phyloP scores from a whole-genome alignment of 2,888 invertebrate genomes.

The Trachelus stipa region DNA sequence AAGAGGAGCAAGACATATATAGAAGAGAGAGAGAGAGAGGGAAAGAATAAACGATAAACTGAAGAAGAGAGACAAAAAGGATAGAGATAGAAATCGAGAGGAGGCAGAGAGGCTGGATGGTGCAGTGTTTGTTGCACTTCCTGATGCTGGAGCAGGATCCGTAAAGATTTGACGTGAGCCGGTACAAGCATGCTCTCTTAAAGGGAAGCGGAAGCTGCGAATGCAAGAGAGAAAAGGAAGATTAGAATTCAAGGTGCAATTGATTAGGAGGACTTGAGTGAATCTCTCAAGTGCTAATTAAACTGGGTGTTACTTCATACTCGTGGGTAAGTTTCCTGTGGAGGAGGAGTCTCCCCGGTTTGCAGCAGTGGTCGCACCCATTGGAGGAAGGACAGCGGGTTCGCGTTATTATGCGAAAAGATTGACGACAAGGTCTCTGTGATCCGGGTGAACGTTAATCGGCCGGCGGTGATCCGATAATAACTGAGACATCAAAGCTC shows the following conservation, averaged over 20 bases:
- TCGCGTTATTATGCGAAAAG: background rate
- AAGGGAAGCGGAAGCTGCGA: conserved; percentile 36
- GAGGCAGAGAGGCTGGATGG: conserved; percentile 24
- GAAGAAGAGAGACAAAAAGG: background rate
- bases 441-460: too few relatives aligned
- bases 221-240: conserved; percentile 30
- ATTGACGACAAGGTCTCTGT: too few relatives aligned
- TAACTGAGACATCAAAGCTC: conserved; percentile 8
- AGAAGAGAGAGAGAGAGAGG: too few relatives aligned
- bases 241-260: too few relatives aligned
- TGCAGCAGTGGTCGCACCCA: conserved; percentile 13
- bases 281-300: too few relatives aligned
- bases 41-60: too few relatives aligned
- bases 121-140: conserved; percentile 20
- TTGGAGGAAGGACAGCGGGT: conserved; percentile 13
- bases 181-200: conserved; percentile 9
- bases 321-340: background rate
- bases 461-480: too few relatives aligned
- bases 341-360: conserved; percentile 7
- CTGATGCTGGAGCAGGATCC: conserved; percentile 19
- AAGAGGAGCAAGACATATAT: conserved; percentile 10
- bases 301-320: too few relatives aligned
- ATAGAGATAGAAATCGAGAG: conserved; percentile 3
- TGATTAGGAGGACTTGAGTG: too few relatives aligned
- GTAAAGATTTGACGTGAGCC: conserved; percentile 33